Base-by-base conservation (phyloP, 2,888 invertebrate species). In the Pachycephus smyrnensis region DNA sequence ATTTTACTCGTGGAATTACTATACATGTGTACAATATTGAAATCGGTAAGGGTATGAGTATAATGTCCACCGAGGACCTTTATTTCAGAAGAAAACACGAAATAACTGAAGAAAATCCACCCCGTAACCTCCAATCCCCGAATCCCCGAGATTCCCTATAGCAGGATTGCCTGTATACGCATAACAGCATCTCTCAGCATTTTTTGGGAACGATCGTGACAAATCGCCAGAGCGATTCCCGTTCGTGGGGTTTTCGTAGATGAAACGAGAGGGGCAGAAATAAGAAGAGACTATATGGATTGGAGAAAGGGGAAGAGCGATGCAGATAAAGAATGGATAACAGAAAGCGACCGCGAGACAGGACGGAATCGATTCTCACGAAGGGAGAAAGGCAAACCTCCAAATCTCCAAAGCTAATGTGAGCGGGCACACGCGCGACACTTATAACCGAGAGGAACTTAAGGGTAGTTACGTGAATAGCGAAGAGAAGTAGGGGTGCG, bases 191-290 rank as follows among this genome's bases (percentile, higher is more conserved):
- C 55, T 23, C 55, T 55, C 55, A 55, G 55, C 55, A 55, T 55
- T 23, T 55, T 55, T 55, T 23, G 23, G 2, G 9, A 55, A 79
- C 76, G 75, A 79, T 81, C 81, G 83, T 86, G 85, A 88, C 85
- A 84, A 86, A 88, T 88, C 83, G 83, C 80, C 73, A 77, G 76
- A 82, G 82, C 83, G 81, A 82, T 83, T 84, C 80, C 82, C 78
- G 35, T 73, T 75, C 31, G 75, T 23, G 75, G 73, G 75, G 69
- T 77, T 76, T n/a, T 30, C 3, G 30, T 12, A 15, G 75, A 33
- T 68, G 9, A 33, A 32, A 9, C 37, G 15, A 12, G 36, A 9
- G 74, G 55, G 4, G 23, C 30, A 40, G 55, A 33, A 32, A 36
- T 31, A 75, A 79, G 74, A 77, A 55, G 35, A 76, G 77, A 79